Base-by-base conservation (phyloP, 2,113 vertebrate species). In the Panthera uncia region DNA sequence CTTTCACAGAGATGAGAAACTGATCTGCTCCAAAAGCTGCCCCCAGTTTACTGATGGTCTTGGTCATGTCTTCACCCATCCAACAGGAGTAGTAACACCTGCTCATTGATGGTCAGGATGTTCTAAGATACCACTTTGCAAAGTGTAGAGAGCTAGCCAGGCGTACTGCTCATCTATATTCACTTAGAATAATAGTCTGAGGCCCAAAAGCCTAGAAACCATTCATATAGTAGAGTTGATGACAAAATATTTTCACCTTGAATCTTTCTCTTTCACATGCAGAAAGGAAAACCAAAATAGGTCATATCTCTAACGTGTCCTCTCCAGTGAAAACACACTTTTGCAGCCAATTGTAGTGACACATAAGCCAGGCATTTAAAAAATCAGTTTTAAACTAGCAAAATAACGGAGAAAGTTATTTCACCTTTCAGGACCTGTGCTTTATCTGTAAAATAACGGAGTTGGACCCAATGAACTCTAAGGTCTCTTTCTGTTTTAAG, bases 201-300 rank as follows among this genome's bases (percentile, higher is more conserved):
- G 57, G 11, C 36, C 80, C 4, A 7, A 79, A 92, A 86, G 38
- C 38, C 36, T 14, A 69, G 63, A 95, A 88, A 85, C 55, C 48
- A 74, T 50, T 12, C n/a, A 63, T 29, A 52, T 91, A 36, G 91
- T 82, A 96, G 76, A 94, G 68, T 18, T 25, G 18, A 63, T 79
- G 50, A 88, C 29, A 91, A 89, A 85, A 84, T 41, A 55, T 41
- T 73, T 95, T 94, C 45, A 85, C n/a, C 93, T 92, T 29, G 71
- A 91, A 66, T 81, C 74, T 94, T 85, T n/a, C 55, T 95, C 63
- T 61, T 55, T 71, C 63, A 76, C 61, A 33, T 4, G n/a, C 48
- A 74, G 33, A 95, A 80, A 15, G 16, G 41, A 93, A 92, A 95
- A 87, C 41, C 76, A 57, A 91, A 94, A 55, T 38, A 85, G 36